Evolutionary conservation across 2,797 vertebrate species (phyloP).

Genomic region (Thamnophis elegans): DNA sequence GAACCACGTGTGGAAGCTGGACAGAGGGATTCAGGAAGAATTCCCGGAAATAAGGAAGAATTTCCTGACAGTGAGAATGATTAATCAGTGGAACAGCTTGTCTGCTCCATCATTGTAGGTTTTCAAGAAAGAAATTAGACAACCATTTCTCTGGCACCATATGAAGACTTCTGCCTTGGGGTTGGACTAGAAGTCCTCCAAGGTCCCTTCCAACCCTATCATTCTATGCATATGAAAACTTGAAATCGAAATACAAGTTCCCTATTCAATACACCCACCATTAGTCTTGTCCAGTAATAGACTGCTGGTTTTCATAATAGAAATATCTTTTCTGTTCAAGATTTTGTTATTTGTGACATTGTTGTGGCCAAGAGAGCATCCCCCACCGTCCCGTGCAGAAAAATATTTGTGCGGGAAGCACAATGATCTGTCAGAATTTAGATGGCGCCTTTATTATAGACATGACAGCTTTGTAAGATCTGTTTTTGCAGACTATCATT

Average conservation of each 20-base stretch:
- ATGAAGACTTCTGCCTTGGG: not conserved
- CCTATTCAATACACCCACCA: not conserved
- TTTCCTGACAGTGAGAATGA: not conserved
- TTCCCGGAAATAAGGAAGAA: not conserved
- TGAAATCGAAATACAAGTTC: not conserved
- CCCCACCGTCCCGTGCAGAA: not conserved
- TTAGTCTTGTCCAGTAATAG: not conserved
- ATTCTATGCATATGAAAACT: not conserved
- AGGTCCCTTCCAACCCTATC: not conserved
- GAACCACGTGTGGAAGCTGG: not conserved
- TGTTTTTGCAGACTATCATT: conserved; percentile 29
- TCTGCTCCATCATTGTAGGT: not conserved
- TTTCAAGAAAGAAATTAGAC: not conserved
- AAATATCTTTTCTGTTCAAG: not conserved
- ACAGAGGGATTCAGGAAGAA: not conserved
- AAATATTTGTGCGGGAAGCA: not conserved
- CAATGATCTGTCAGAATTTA: conserved; percentile 37
- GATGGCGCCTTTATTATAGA: conserved; percentile 34
- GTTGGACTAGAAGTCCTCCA: not conserved
- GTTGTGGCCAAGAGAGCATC: not conserved
- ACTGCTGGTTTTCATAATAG: not conserved
- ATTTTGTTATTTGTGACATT: not conserved
- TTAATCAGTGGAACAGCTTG: not conserved
- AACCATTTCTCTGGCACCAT: not conserved
- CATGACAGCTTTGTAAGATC: conserved; percentile 29